Percentiles rank a stretch among this genome's conserved stretches.
Evolutionary conservation across 2,888 invertebrate species (phyloP).

Genomic region (Chymomyza fuscimana): DNA sequence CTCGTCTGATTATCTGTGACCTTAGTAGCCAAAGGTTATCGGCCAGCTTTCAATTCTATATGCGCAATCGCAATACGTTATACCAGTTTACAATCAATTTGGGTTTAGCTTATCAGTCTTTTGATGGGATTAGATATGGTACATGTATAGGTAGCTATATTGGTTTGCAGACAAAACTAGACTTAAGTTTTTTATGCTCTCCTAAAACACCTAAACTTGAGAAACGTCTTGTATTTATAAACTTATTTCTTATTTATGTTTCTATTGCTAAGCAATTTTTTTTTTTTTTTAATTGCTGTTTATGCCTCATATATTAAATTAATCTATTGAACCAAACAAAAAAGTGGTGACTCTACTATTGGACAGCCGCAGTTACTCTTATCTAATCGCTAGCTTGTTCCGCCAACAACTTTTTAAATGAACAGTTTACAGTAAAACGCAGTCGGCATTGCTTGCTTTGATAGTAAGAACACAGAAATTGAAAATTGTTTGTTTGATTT

Average conservation of each 20-base stretch:
- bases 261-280: not conserved
- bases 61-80: not conserved
- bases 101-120: not conserved
- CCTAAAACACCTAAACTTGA: no score
- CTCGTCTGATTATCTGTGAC: slow-evolving; percentile 44
- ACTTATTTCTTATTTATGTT: not conserved
- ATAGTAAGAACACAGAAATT: slow-evolving; percentile 24
- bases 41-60: not conserved
- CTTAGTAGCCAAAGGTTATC: slow-evolving; percentile 43
- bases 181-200: no score
- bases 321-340: not conserved
- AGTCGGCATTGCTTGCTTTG: slow-evolving; percentile 27
- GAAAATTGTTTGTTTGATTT: slow-evolving; percentile 25
- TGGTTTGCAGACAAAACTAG: not conserved
- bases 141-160: no score
- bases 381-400: slow-evolving; percentile 57
- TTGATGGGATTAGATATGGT: no score
- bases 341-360: not conserved
- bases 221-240: no score
- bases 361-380: slow-evolving; percentile 37
- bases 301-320: not conserved
- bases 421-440: slow-evolving; percentile 39
- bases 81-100: not conserved
- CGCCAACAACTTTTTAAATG: slow-evolving; percentile 39
- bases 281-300: not conserved